These are phyloP conservation scores for Steinernema hermaphroditum DNA, from an alignment of 2,888 invertebrate species.

Conservation along the genomic window DNA sequence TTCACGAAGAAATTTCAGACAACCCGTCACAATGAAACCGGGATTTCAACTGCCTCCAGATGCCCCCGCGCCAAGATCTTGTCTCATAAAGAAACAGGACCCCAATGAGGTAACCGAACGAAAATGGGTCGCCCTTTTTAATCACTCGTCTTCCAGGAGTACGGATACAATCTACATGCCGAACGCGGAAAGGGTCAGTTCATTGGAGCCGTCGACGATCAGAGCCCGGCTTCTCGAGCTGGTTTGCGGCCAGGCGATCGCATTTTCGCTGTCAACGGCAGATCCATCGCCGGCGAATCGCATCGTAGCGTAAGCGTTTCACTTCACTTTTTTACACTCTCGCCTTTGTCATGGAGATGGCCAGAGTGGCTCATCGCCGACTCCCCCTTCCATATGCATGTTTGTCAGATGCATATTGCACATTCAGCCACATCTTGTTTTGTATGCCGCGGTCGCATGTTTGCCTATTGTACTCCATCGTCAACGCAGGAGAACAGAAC, in stretches of 20 bases:
- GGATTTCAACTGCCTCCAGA: slow-evolving; percentile 48
- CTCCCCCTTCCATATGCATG: slow-evolving; percentile 9
- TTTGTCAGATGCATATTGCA: slow-evolving; percentile 26
- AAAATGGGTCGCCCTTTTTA: slow-evolving; percentile 17
- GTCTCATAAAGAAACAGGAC: slow-evolving; percentile 53
- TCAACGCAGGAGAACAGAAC: not conserved
- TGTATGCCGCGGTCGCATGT: slow-evolving; percentile 14
- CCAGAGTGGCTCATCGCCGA: not conserved
- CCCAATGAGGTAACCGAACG: slow-evolving; percentile 41
- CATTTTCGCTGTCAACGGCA: slow-evolving; percentile 66
- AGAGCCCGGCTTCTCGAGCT: slow-evolving; percentile 49
- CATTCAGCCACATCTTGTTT: slow-evolving; percentile 22
- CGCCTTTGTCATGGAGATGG: not conserved
- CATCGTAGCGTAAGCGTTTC: slow-evolving; percentile 55
- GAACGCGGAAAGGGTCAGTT: slow-evolving; percentile 61
- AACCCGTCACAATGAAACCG: not conserved
- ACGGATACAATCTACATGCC: slow-evolving; percentile 65
- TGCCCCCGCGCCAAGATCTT: slow-evolving; percentile 61
- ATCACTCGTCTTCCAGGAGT: slow-evolving; percentile 51
- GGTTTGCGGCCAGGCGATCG: slow-evolving; percentile 60
- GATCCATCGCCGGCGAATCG: slow-evolving; percentile 53
- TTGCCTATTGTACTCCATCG: slow-evolving; percentile 29
- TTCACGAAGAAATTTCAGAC: not conserved
- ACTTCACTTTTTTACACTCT: not conserved
- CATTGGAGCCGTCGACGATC: slow-evolving; percentile 59